Evolutionary conservation across 2,888 invertebrate genomes (phyloP).

Genomic region (Drosophila limbata): DNA sequence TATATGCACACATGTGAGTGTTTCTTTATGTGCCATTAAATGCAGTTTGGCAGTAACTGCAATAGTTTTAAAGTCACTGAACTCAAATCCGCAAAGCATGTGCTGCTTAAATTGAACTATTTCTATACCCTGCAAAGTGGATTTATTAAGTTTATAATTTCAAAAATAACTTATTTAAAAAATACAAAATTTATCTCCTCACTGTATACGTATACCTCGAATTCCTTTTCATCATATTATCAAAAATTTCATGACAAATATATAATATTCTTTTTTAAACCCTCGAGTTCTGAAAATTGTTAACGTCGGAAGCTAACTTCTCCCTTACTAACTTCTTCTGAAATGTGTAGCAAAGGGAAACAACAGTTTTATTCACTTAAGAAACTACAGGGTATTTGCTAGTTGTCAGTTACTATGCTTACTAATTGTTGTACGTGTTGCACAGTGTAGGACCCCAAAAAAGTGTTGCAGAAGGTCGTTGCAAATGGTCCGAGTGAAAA

Average conservation of each 20-base stretch:
- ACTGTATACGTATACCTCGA: no score
- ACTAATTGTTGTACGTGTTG: conserved; percentile 23
- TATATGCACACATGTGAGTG: not conserved
- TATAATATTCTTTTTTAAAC: no score
- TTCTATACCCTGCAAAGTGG: not conserved
- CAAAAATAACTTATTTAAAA: no score
- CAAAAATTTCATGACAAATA: no score
- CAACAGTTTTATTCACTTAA: no score
- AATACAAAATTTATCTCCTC: no score
- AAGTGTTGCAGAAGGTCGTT: conserved; percentile 56
- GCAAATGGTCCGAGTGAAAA: conserved; percentile 29
- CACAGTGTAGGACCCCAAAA: conserved; percentile 40
- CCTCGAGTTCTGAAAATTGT: no score
- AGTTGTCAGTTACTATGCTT: not conserved
- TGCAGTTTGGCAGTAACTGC: conserved; percentile 28
- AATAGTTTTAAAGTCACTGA: conserved; percentile 24
- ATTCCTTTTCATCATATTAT: no score
- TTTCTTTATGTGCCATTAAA: not conserved
- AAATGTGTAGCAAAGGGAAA: no score
- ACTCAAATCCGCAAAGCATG: not conserved
- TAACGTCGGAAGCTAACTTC: no score
- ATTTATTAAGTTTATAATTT: no score
- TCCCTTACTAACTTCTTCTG: no score
- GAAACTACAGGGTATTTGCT: not conserved
- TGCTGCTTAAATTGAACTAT: conserved; percentile 10